These are phyloP conservation scores for Gymnopithys bicolor DNA, from an alignment of 2,797 vertebrate species.

Conservation along the genomic window DNA sequence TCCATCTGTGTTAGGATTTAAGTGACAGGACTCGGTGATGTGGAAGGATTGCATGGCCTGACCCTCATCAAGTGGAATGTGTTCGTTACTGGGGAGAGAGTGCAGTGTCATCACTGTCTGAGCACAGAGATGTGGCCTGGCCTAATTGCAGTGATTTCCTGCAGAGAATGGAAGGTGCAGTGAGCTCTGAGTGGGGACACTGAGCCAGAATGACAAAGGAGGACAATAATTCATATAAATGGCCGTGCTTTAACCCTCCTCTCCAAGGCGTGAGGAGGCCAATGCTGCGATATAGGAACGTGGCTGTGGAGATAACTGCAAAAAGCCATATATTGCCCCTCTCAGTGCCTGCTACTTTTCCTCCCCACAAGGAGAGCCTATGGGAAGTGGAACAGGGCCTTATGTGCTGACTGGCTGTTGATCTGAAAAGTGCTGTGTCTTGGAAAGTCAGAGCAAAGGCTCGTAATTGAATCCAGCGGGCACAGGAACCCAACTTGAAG, in stretches of 20 bases:
- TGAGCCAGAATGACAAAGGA: background rate
- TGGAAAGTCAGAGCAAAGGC: conserved; percentile 24
- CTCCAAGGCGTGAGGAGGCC: background rate
- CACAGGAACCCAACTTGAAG: background rate
- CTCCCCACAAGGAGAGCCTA: background rate
- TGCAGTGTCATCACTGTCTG: background rate
- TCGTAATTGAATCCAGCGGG: conserved; percentile 45
- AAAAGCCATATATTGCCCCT: background rate
- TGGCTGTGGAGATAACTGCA: background rate
- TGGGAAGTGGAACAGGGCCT: background rate
- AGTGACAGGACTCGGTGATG: background rate
- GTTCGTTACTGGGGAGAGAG: background rate
- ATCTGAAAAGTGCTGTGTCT: background rate
- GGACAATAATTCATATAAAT: background rate
- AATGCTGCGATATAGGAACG: background rate
- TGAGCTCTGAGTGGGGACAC: background rate
- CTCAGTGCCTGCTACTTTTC: background rate
- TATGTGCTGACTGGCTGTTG: background rate
- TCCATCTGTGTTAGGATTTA: background rate
- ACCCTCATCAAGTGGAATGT: background rate
- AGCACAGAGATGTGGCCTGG: background rate
- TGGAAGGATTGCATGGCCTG: background rate
- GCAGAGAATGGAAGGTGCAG: background rate
- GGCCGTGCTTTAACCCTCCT: background rate
- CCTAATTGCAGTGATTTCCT: background rate